Evolutionary conservation across 2,888 invertebrate species (phyloP).

Genomic region (Drosophila planitibia): DNA sequence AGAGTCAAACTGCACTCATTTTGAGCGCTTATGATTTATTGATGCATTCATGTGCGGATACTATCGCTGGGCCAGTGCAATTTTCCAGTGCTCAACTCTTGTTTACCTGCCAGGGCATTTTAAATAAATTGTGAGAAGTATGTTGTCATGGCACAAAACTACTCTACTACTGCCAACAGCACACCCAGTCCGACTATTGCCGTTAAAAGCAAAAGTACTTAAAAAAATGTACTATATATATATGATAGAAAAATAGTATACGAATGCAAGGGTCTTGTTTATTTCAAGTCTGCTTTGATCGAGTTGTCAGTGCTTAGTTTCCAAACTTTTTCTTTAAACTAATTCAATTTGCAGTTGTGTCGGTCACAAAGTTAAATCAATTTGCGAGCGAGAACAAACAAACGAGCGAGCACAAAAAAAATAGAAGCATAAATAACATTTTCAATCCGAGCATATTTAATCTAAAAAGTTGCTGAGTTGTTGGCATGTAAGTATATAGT

Average conservation of each 20-base stretch:
- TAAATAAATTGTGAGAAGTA: constrained; percentile 39
- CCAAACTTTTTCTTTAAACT: constrained; percentile 52
- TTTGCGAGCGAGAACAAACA: constrained; percentile 45
- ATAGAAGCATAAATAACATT: constrained; percentile 10
- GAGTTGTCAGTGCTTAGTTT: constrained; percentile 57
- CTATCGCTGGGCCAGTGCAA: constrained; percentile 36
- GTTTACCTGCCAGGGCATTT: constrained; percentile 37
- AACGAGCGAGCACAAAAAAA: constrained; percentile 23
- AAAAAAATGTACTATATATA: constrained; percentile 1
- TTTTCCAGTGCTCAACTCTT: constrained; percentile 45
- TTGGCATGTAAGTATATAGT: constrained; percentile 61
- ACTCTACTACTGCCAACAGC: constrained; percentile 36
- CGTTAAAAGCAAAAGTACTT: constrained; percentile 29
- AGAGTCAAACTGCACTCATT: constrained; percentile 46
- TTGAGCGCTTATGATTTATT: constrained; percentile 74
- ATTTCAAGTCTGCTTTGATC: constrained; percentile 53
- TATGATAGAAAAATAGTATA: constrained; percentile 21
- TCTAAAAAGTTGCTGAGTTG: constrained; percentile 38
- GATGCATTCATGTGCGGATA: constrained; percentile 55
- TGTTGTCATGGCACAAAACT: constrained; percentile 46
- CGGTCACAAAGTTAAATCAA: constrained; percentile 67
- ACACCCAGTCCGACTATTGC: constrained; percentile 18
- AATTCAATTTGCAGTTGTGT: constrained; percentile 66
- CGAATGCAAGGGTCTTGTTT: constrained; percentile 41
- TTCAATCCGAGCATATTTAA: constrained; percentile 12